Evolutionary conservation across 2,113 vertebrate species (phyloP).

Genomic region (Odontesthes bonariensis): DNA sequence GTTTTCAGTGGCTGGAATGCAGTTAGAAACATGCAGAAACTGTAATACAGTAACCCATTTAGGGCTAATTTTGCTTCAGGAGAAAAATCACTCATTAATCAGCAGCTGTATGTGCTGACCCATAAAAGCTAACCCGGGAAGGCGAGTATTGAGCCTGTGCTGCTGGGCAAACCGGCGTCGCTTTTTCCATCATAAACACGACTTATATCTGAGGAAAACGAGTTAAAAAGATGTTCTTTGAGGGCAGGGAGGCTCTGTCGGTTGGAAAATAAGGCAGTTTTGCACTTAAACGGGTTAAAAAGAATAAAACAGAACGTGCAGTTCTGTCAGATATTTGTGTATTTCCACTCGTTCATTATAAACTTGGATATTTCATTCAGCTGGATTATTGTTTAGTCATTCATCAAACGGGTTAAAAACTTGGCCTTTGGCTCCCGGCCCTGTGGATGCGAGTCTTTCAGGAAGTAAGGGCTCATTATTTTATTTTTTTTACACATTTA

Average conservation of each 20-base stretch:
- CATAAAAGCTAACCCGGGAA: background rate
- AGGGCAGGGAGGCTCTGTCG: background rate
- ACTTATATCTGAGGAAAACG: background rate
- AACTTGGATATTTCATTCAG: background rate
- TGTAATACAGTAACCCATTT: background rate
- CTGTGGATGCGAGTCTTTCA: background rate
- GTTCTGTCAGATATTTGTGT: conserved; percentile 12
- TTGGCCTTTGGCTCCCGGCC: conserved; percentile 21
- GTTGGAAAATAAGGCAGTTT: background rate
- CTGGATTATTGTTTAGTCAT: conserved; percentile 16
- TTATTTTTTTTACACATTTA: conserved; percentile 38
- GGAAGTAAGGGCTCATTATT: conserved; percentile 28
- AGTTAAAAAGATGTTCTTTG: conserved; percentile 21
- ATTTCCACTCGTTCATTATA: background rate
- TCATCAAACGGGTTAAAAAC: conserved; percentile 11
- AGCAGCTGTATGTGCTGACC: background rate
- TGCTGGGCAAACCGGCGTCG: background rate
- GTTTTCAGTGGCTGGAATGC: too few relatives aligned
- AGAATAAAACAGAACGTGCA: background rate
- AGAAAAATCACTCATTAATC: background rate
- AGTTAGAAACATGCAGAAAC: too few relatives aligned
- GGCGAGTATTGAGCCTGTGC: background rate
- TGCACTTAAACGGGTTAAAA: background rate
- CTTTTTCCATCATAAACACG: conserved; percentile 15
- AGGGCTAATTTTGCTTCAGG: background rate